Percentiles rank a stretch among this genome's conserved stretches.
Evolutionary conservation across 2,113 vertebrate genomes (phyloP).

Genomic region (Taurulus bubalis): DNA sequence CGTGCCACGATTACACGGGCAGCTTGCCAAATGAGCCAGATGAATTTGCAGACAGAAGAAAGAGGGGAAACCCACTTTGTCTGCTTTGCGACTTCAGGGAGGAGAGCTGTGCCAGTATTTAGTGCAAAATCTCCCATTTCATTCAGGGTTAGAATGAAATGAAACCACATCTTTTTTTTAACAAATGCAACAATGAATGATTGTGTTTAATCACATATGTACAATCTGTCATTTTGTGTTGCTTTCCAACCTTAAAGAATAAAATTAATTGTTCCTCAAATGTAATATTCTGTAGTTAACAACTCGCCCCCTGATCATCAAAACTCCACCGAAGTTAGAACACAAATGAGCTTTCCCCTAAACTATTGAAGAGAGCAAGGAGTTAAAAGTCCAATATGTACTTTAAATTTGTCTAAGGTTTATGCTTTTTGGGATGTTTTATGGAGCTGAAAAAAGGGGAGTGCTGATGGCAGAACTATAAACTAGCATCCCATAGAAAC

Average conservation of each 20-base stretch:
- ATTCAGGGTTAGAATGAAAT: constrained; percentile 50
- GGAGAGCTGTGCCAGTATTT: constrained; percentile 48
- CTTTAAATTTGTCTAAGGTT: neutral
- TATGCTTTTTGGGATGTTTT: neutral
- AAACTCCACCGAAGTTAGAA: constrained; percentile 2
- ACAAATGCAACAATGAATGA: constrained; percentile 37
- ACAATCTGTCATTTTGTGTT: constrained; percentile 41
- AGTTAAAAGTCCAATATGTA: neutral
- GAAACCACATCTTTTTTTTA: constrained; percentile 14
- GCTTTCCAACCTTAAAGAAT: constrained; percentile 37
- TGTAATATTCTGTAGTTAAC: constrained; percentile 37
- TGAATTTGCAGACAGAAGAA: constrained; percentile 72
- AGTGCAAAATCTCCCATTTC: constrained; percentile 41
- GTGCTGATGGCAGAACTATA: neutral
- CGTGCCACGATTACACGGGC: constrained; percentile 72
- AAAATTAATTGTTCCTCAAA: constrained; percentile 28
- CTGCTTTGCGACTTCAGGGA: constrained; percentile 63
- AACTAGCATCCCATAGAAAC: neutral
- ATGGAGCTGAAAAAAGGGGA: constrained; percentile 10
- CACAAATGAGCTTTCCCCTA: neutral
- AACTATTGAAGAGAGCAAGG: neutral
- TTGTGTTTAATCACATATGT: constrained; percentile 55
- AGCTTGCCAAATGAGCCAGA: constrained; percentile 77
- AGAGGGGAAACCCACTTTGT: constrained; percentile 69
- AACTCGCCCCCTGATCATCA: constrained; percentile 9